Evolutionary conservation across 2,888 invertebrate species (phyloP).

Genomic region (Aromia moschata): DNA sequence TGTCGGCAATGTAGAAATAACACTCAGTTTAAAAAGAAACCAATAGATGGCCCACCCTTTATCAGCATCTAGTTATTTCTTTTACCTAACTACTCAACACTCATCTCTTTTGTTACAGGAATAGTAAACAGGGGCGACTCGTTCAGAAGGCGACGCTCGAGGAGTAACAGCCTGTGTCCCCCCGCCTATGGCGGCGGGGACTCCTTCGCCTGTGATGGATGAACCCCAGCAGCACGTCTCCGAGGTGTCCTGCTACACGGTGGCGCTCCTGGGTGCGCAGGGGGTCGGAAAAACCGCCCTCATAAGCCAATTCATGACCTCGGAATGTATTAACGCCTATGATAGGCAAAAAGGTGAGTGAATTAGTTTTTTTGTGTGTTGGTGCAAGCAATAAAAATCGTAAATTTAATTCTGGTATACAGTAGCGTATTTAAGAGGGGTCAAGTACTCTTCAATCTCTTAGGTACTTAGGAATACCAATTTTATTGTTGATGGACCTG

Average conservation of each 20-base stretch:
- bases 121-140: conserved; percentile 95
- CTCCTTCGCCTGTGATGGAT: conserved; percentile 62
- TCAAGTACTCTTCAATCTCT: too few species aligned
- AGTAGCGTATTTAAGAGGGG: too few species aligned
- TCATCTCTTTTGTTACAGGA: conserved; percentile 69
- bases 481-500: too few species aligned
- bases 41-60: too few species aligned
- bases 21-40: too few species aligned
- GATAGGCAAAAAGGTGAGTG: conserved; percentile 84
- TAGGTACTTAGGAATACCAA: too few species aligned
- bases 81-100: too few species aligned
- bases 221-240: conserved; percentile 64
- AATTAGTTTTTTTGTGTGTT: too few species aligned
- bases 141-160: conserved; percentile 83
- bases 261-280: conserved; percentile 81
- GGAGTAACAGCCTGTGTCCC: conserved; percentile 84
- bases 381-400: not conserved
- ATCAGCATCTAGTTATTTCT: not conserved
- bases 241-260: conserved; percentile 67
- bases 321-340: conserved; percentile 93
- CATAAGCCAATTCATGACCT: conserved; percentile 90
- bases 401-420: not conserved
- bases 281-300: conserved; percentile 88
- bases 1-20: too few species aligned
- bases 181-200: conserved; percentile 52